Percentiles rank a stretch among this genome's conserved stretches.
phyloP scores from a whole-genome alignment of 2,888 invertebrate genomes.

The Cryptus viduatorius region DNA sequence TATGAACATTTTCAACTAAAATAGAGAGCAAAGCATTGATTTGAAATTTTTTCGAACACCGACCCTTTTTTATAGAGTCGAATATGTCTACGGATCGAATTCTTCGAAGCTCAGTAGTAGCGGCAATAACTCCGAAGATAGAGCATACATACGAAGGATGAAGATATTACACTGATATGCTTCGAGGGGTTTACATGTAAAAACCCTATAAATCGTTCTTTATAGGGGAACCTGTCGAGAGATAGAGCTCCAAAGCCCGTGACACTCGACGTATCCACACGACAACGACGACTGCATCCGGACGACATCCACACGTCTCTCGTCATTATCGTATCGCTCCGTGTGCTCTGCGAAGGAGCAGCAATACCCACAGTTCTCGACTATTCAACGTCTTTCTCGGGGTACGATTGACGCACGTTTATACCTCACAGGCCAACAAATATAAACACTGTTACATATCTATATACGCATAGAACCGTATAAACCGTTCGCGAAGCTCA shows the following conservation, averaged over 20 bases:
- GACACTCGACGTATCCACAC: conserved; percentile 29
- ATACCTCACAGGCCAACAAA: conserved; percentile 54
- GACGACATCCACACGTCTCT: conserved; percentile 66
- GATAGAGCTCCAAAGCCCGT: conserved; percentile 56
- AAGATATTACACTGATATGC: conserved; percentile 64
- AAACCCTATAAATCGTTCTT: conserved; percentile 65
- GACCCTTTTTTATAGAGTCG: too few species aligned
- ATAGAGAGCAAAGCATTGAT: too few species aligned
- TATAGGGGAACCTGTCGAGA: conserved; percentile 64
- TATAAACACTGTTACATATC: neutral
- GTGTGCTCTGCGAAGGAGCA: conserved; percentile 38
- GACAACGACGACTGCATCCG: conserved; percentile 59
- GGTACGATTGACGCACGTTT: conserved; percentile 53
- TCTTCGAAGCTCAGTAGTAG: neutral
- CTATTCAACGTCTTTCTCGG: conserved; percentile 52
- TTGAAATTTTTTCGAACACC: too few species aligned
- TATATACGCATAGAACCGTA: conserved; percentile 1
- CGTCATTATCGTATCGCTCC: conserved; percentile 66
- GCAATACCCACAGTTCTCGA: conserved; percentile 8
- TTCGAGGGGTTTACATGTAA: conserved; percentile 50
- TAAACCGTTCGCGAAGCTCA: conserved; percentile 10
- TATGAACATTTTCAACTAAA: too few species aligned
- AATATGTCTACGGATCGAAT: neutral
- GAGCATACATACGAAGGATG: conserved; percentile 29
- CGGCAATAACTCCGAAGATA: neutral